phyloP scores from a whole-genome alignment of 1,140 invertebrate genomes.

The Chelonus insularis region DNA sequence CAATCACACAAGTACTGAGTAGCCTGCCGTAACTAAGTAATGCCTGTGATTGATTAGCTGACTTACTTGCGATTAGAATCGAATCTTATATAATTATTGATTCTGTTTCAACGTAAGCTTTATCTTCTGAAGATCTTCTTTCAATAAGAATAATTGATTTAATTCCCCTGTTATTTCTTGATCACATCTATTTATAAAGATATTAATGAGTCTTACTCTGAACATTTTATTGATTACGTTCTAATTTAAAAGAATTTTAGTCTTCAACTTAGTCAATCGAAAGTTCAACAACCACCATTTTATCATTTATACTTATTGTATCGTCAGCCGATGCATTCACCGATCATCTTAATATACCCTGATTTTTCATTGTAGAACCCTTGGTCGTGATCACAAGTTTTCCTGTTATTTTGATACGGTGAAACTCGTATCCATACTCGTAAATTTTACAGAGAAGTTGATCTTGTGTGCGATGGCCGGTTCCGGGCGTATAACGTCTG shows the following conservation, averaged over 20 bases:
- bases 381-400: slow-evolving; percentile 31
- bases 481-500: not conserved
- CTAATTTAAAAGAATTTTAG: too few species aligned
- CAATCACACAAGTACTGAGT: slow-evolving; percentile 25
- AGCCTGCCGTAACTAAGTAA: slow-evolving; percentile 32
- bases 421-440: not conserved
- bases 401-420: slow-evolving; percentile 13
- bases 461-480: not conserved
- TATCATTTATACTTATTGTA: too few species aligned
- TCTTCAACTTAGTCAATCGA: too few species aligned
- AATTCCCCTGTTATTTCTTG: not conserved
- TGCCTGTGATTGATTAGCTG: slow-evolving; percentile 32
- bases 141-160: not conserved
- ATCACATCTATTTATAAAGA: too few species aligned
- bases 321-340: too few species aligned
- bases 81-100: slow-evolving; percentile 34
- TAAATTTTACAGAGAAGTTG: not conserved
- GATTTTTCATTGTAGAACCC: slow-evolving; percentile 36
- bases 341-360: slow-evolving; percentile 44
- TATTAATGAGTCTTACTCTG: too few species aligned
- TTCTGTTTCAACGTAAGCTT: slow-evolving; percentile 18
- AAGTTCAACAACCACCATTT: too few species aligned
- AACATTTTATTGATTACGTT: too few species aligned
- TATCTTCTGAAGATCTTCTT: not conserved
- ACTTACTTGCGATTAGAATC: slow-evolving; percentile 24